Conservation (phyloP, 2,113 vertebrate genomes). For the Indicator maculatus region DNA sequence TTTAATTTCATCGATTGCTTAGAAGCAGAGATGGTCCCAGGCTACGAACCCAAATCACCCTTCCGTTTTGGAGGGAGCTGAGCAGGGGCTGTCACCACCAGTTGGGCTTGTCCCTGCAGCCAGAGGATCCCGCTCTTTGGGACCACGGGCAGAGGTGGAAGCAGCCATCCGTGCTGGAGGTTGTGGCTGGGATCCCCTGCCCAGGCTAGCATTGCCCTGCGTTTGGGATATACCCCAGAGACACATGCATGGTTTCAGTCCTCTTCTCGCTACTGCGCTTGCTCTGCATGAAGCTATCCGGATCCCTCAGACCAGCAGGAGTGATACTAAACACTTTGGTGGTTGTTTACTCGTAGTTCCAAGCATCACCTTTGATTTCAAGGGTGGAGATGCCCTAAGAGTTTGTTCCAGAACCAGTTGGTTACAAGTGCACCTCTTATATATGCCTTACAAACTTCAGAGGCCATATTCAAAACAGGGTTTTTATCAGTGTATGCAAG, state of each 20-base stretch:
- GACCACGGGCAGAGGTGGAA: not conserved
- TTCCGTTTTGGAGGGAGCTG: not conserved
- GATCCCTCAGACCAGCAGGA: constrained; percentile 56
- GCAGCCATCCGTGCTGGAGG: not conserved
- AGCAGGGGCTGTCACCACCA: rapidly evolving
- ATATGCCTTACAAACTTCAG: constrained; percentile 99
- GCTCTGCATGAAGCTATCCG: constrained; percentile 46
- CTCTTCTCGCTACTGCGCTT: not conserved
- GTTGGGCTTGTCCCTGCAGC: not conserved
- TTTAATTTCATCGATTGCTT: constrained; percentile 44
- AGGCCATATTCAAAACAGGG: constrained; percentile 99
- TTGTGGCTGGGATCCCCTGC: not conserved
- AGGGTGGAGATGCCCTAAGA: constrained; percentile 67
- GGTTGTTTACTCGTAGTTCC: constrained; percentile 57
- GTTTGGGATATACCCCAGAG: not conserved
- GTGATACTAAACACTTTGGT: constrained; percentile 45
- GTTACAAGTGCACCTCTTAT: constrained; percentile 94
- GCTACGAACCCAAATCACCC: not conserved
- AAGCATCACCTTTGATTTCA: constrained; percentile 71
- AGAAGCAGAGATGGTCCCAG: constrained; percentile 19
- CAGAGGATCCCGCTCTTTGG: not conserved
- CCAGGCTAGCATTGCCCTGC: not conserved
- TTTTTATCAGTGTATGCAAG: constrained; percentile 98
- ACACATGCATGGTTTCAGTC: not conserved
- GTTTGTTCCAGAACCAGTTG: constrained; percentile 89